phyloP scores from a whole-genome alignment of 2,888 invertebrate species.

The Idaea biselata region DNA sequence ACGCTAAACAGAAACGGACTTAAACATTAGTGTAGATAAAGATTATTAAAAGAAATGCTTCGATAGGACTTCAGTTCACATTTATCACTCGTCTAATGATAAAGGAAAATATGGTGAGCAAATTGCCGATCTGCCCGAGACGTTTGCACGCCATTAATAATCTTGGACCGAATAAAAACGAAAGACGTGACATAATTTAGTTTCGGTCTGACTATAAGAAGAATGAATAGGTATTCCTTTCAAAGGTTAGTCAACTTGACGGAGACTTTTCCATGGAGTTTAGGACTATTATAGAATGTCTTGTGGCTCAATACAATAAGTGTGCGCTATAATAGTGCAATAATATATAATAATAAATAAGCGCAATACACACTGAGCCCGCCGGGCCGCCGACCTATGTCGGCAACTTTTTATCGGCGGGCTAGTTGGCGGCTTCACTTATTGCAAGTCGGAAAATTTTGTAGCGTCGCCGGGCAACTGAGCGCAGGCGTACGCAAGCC shows the following conservation, averaged over 20 bases:
- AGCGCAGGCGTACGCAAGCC: too few species aligned
- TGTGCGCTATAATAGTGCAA: too few species aligned
- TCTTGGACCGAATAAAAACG: neutral
- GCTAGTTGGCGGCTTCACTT: too few species aligned
- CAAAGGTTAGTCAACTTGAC: neutral
- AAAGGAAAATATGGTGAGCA: neutral
- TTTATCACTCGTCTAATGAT: neutral
- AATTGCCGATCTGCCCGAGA: conserved; percentile 1
- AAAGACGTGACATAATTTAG: conserved; percentile 1
- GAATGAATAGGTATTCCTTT: neutral
- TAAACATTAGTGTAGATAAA: neutral
- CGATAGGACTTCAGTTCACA: neutral
- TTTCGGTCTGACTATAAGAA: neutral
- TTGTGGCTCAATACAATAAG: too few species aligned
- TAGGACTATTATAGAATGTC: too few species aligned
- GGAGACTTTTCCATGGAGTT: neutral
- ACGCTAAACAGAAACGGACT: too few species aligned
- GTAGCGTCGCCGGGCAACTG: too few species aligned
- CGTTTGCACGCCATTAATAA: neutral
- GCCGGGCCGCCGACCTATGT: too few species aligned
- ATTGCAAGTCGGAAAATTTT: too few species aligned
- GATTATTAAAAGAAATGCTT: neutral
- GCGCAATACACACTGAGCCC: too few species aligned
- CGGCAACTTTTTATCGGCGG: too few species aligned
- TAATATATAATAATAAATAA: too few species aligned